These are phyloP conservation scores for Sciurus niger DNA, from an alignment of 2,113 vertebrate genomes.

Conservation along the genomic window DNA sequence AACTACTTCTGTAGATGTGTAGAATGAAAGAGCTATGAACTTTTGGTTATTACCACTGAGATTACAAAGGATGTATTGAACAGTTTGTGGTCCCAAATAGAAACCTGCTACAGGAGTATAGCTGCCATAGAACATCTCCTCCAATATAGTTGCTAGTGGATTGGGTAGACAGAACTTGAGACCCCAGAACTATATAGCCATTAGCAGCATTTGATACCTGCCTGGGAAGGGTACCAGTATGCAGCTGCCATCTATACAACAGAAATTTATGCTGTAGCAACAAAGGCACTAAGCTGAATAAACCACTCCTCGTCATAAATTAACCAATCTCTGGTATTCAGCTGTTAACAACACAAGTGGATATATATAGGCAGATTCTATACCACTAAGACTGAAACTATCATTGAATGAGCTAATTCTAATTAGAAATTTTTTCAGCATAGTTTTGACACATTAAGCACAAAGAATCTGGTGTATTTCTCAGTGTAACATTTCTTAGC, in stretches of 20 bases:
- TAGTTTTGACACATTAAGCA: not conserved
- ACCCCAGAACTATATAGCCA: not conserved
- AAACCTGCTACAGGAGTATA: not conserved
- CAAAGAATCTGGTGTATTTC: not conserved
- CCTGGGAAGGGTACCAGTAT: not conserved
- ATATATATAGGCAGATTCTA: not conserved
- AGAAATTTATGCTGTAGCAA: not conserved
- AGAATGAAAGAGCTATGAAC: not conserved
- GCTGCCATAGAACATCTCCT: not conserved
- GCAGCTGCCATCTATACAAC: fast-evolving
- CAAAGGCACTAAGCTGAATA: not conserved
- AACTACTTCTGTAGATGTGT: not conserved
- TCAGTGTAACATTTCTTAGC: not conserved
- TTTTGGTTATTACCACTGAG: not conserved
- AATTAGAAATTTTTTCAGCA: not conserved
- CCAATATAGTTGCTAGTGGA: not conserved
- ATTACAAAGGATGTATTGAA: not conserved
- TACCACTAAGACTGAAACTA: not conserved
- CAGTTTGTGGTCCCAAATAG: not conserved
- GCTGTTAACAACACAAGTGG: not conserved
- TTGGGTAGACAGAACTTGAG: not conserved
- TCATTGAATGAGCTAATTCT: not conserved
- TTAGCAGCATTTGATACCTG: not conserved
- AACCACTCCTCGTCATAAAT: not conserved
- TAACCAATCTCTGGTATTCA: not conserved